A percentile compares a stretch with the other conserved stretches of the same genome.
Evolutionary conservation across 2,113 vertebrate genomes (phyloP).

Genomic region (Hypomesus transpacificus): DNA sequence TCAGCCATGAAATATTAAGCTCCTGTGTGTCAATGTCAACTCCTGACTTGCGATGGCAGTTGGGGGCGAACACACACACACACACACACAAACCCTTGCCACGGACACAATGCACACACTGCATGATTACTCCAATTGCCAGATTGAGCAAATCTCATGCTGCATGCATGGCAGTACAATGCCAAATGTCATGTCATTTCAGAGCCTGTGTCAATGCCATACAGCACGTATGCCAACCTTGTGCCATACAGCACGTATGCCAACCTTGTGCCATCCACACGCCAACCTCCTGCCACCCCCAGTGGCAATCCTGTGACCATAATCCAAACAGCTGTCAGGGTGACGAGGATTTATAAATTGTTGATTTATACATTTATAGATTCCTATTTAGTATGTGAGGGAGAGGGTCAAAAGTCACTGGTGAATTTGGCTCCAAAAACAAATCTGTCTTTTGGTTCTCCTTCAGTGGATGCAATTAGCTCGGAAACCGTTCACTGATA

Average conservation of each 20-base stretch:
- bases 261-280: conserved; percentile 60
- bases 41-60: conserved; percentile 33
- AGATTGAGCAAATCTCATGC: conserved; percentile 35
- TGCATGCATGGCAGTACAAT: conserved; percentile 56
- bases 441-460: conserved; percentile 55
- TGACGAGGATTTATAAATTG: too few relatives aligned
- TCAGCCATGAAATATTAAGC: conserved; percentile 63
- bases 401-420: conserved; percentile 55
- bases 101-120: conserved; percentile 43
- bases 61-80: conserved; percentile 5
- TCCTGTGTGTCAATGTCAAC: conserved; percentile 25
- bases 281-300: conserved; percentile 61
- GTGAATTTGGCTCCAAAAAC: conserved; percentile 51
- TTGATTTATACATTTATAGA: too few relatives aligned
- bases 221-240: conserved; percentile 57
- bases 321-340: too few relatives aligned
- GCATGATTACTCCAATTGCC: conserved; percentile 58
- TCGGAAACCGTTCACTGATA: conserved; percentile 51
- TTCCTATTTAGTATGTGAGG: conserved; percentile 31
- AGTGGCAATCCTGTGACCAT: conserved; percentile 52
- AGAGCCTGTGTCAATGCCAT: conserved; percentile 58
- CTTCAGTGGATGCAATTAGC: conserved; percentile 65
- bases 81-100: conserved; percentile 24
- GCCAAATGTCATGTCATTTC: conserved; percentile 68
- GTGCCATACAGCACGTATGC: conserved; percentile 58